Evolutionary conservation across 1,140 invertebrate species (phyloP).

Genomic region (Hylyphantes graminicola): DNA sequence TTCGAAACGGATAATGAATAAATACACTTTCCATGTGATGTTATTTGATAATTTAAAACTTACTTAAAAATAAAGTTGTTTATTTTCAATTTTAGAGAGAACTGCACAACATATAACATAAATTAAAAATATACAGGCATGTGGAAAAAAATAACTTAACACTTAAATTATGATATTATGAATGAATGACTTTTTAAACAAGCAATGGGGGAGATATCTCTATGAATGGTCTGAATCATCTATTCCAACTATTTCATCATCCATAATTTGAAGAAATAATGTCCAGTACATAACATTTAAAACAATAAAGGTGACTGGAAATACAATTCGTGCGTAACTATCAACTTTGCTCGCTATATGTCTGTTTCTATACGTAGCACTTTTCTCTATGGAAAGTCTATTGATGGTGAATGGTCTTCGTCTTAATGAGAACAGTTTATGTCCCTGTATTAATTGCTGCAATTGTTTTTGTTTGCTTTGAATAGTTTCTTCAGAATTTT

Average conservation of each 20-base stretch:
- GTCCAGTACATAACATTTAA: conserved; percentile 72
- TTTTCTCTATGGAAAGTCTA: conserved; percentile 54
- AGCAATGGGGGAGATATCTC: not conserved
- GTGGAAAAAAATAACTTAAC: too few species aligned
- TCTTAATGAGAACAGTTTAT: conserved; percentile 8
- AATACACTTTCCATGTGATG: too few species aligned
- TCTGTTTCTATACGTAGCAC: conserved; percentile 42
- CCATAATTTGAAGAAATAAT: conserved; percentile 65
- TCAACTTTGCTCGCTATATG: conserved; percentile 70
- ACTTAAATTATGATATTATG: too few species aligned
- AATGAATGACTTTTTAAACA: too few species aligned
- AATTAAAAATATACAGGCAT: too few species aligned
- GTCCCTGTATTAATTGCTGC: conserved; percentile 33
- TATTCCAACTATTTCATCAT: conserved; percentile 55
- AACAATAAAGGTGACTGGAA: conserved; percentile 70
- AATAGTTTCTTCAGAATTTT: conserved; percentile 23
- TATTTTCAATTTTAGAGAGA: too few species aligned
- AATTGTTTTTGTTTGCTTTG: conserved; percentile 47
- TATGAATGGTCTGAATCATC: not conserved
- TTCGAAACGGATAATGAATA: too few species aligned
- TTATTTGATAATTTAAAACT: too few species aligned
- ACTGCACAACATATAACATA: too few species aligned
- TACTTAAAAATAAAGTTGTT: too few species aligned
- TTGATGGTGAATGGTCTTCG: conserved; percentile 33
- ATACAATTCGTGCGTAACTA: conserved; percentile 69